A percentile compares a stretch with the other conserved stretches of the same genome.
Conservation (phyloP, 2,113 vertebrate species). For the Otolemur garnettii region DNA sequence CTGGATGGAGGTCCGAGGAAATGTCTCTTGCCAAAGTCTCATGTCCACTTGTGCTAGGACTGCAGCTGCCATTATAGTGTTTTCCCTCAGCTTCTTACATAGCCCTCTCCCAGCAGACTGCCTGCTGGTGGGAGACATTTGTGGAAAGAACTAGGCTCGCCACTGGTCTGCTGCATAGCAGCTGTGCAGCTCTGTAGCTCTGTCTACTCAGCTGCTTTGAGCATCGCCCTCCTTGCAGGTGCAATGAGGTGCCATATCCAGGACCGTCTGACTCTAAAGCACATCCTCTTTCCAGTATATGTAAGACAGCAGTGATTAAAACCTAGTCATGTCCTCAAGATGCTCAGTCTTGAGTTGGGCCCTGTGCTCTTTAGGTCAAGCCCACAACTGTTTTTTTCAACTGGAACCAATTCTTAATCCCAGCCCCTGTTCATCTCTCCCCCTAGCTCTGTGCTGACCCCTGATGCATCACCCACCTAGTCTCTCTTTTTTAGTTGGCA, state of each 20-base stretch:
- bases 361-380: constrained; percentile 1
- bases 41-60: neutral
- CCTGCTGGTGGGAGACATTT: neutral
- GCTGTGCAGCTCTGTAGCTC: neutral
- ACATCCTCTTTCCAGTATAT: neutral
- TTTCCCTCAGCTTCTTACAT: neutral
- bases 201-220: neutral
- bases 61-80: neutral
- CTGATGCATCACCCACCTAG: neutral
- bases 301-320: neutral
- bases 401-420: neutral
- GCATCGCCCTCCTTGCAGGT: neutral
- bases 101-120: neutral
- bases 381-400: neutral
- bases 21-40: neutral
- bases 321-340: neutral
- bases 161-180: neutral
- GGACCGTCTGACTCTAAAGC: neutral
- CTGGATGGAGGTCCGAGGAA: neutral
- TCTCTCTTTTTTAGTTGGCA: neutral
- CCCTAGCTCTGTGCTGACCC: neutral
- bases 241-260: neutral
- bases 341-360: neutral
- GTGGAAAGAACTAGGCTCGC: neutral
- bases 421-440: neutral